These are phyloP conservation scores for Agrotis exclamationis DNA, from an alignment of 2,888 invertebrate species.

Conservation along the genomic window DNA sequence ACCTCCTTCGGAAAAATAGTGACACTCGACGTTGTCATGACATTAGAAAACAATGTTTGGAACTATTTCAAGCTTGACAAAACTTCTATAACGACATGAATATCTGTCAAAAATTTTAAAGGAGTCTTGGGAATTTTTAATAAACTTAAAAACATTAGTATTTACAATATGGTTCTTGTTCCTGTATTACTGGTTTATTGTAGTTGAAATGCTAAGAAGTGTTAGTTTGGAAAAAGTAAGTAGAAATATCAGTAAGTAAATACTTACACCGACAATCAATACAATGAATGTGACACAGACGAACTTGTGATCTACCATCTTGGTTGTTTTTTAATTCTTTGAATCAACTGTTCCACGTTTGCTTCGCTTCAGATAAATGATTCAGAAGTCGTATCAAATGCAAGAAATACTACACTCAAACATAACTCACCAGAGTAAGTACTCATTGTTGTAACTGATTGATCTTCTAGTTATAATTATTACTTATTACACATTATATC, in stretches of 20 bases:
- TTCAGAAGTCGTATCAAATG: conserved; percentile 78
- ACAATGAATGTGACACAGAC: conserved; percentile 29
- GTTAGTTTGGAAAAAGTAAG: conserved; percentile 84
- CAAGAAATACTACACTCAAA: conserved; percentile 70
- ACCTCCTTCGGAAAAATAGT: conserved; percentile 3
- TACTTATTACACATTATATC: background rate
- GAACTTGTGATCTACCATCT: conserved; percentile 48
- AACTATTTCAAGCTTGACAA: conserved; percentile 78
- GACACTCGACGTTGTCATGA: conserved; percentile 62
- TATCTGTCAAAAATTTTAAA: conserved; percentile 83
- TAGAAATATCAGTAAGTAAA: conserved; percentile 28
- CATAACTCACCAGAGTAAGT: conserved; percentile 78
- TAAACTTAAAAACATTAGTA: conserved; percentile 78
- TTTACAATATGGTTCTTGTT: conserved; percentile 82
- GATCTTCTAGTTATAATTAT: conserved; percentile 8
- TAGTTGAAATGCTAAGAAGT: conserved; percentile 87
- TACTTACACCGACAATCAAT: conserved; percentile 51
- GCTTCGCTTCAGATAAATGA: conserved; percentile 74
- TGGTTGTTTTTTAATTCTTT: conserved; percentile 45
- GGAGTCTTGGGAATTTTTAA: conserved; percentile 79
- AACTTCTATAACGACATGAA: conserved; percentile 75
- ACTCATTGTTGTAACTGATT: conserved; percentile 39
- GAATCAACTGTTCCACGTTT: conserved; percentile 48
- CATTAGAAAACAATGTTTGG: conserved; percentile 75
- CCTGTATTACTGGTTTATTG: conserved; percentile 79